Evolutionary conservation across 2,113 vertebrate genomes (phyloP), one percentile per base, ranked within the genome.

Genomic region (Otus sunia): DNA sequence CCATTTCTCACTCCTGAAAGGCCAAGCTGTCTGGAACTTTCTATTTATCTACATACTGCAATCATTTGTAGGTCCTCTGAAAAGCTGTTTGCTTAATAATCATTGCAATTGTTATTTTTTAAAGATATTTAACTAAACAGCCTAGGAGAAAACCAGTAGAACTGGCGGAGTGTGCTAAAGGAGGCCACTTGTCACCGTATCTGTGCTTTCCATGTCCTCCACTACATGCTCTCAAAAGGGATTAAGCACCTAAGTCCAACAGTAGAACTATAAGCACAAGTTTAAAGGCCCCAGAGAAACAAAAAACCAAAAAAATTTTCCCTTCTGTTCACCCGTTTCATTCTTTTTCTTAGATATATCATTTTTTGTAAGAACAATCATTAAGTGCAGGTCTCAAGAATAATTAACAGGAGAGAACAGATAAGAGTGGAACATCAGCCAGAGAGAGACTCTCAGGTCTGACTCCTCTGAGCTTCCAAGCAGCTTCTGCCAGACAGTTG

Each of bases 41-140:
- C 32, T 59, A 4, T 37, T 64, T 73, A 36, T 7, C 49, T 58
- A n/a, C 11, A 49, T 22, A 47, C 0, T 0, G 1, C 41, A 36
- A 47, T 26, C 22, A 26, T 22, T n/a, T 10, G 11, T 4, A 27
- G 18, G 5, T 37, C 25, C 45, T 79, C 56, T 36, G 34, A 27
- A 66, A 73, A 77, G 59, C 20, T 39, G 5, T 30, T 81, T 36
- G 7, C 12, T 86, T 63, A 50, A 27, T 49, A 77, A 53, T 29
- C 15, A 43, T 3, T 34, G 13, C 52, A 75, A 84, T 1, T 9
- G 17, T 50, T 66, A 14, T 69, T 90, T 60, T 55, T 32, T 21
- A 60, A 67, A 63, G n/a, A 59, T n/a, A 80, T 8, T 30, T 36
- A 77, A 39, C 16, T 62, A 52, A 84, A 41, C 30, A 62, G 13